These are phyloP conservation scores for Stenodera caucasica DNA, from an alignment of 2,888 invertebrate genomes.

Conservation along the genomic window DNA sequence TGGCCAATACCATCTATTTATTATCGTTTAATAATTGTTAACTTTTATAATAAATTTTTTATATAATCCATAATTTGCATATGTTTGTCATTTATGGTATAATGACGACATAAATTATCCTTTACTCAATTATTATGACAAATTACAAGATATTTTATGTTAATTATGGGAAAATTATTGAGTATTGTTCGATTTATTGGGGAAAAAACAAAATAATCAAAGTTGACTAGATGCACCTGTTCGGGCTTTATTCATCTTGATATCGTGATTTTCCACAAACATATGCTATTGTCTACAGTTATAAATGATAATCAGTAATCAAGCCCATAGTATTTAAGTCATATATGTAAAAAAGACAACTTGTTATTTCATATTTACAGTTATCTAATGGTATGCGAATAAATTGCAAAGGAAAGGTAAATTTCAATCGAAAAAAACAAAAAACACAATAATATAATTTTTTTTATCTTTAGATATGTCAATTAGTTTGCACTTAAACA, in stretches of 20 bases:
- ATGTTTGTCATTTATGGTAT: not conserved
- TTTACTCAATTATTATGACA: not conserved
- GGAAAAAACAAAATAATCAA: not conserved
- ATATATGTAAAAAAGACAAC: not conserved
- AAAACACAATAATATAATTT: too few relatives aligned
- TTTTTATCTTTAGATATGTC: too few relatives aligned
- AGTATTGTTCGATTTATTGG: not conserved
- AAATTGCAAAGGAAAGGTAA: not conserved
- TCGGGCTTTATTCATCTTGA: not conserved
- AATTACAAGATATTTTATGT: not conserved
- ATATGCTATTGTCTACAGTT: constrained; percentile 1
- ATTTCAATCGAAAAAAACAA: too few relatives aligned
- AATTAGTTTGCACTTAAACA: too few relatives aligned
- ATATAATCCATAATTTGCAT: not conserved
- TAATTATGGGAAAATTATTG: not conserved
- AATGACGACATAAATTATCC: not conserved
- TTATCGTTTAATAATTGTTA: too few relatives aligned
- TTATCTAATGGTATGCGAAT: not conserved
- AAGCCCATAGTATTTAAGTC: not conserved
- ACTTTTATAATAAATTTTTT: too few relatives aligned
- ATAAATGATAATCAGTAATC: constrained; percentile 2
- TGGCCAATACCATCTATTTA: not conserved
- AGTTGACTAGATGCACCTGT: not conserved
- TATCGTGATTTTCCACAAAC: not conserved
- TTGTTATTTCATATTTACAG: not conserved